Evolutionary conservation across 2,888 invertebrate species (phyloP).

Genomic region (Malthinus seriepunctatus): DNA sequence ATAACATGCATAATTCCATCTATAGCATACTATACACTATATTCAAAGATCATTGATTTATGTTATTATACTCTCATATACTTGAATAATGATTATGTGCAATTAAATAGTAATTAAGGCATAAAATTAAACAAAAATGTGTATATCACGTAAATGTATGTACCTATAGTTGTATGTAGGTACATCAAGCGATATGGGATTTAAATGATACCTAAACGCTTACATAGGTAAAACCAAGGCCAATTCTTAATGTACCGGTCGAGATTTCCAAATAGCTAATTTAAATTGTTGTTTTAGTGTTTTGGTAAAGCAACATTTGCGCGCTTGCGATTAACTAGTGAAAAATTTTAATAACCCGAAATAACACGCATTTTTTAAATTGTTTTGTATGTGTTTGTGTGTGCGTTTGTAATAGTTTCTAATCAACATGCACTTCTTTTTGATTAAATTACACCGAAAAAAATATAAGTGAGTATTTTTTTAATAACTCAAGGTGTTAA

Average conservation of each 20-base stretch:
- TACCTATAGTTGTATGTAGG: too few relatives aligned
- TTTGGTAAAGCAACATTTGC: slow-evolving; percentile 2
- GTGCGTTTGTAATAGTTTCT: too few relatives aligned
- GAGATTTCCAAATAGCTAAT: neutral
- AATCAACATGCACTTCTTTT: neutral
- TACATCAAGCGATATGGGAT: too few relatives aligned
- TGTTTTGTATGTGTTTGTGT: neutral
- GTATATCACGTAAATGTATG: too few relatives aligned
- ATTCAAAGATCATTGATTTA: too few relatives aligned
- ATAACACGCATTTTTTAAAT: neutral
- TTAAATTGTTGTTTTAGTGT: neutral
- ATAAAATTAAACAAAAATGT: too few relatives aligned
- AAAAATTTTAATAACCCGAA: neutral
- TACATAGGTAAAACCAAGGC: slow-evolving; percentile 3
- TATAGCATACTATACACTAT: too few relatives aligned
- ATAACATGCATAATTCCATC: too few relatives aligned
- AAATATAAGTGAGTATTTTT: neutral
- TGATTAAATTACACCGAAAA: neutral
- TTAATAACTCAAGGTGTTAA: too few relatives aligned
- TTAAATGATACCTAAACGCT: neutral
- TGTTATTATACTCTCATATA: too few relatives aligned
- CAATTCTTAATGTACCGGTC: neutral
- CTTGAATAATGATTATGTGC: too few relatives aligned
- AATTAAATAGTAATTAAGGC: too few relatives aligned
- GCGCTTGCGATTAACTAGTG: neutral